phyloP scores from a whole-genome alignment of 2,113 vertebrate species.

The Columbina picui region DNA sequence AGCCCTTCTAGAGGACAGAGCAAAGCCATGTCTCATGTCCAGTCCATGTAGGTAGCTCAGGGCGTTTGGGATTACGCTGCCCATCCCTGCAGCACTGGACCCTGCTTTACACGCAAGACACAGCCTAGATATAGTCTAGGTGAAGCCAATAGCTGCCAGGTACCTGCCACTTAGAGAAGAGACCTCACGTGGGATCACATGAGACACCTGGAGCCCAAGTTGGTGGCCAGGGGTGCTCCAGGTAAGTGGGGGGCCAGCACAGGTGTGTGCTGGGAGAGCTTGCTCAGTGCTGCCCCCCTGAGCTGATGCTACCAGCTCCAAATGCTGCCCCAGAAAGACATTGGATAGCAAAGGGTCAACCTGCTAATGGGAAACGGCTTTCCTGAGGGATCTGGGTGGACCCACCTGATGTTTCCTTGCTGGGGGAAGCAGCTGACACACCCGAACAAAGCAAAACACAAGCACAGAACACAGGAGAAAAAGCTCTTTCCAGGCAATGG shows the following conservation, averaged over 20 bases:
- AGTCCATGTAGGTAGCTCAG: accelerated
- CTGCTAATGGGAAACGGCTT: neutral
- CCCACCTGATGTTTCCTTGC: neutral
- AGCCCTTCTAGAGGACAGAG: neutral
- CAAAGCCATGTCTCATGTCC: neutral
- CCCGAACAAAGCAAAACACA: neutral
- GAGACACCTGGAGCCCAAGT: neutral
- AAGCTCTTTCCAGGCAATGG: neutral
- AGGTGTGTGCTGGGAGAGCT: accelerated
- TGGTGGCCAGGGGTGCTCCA: neutral
- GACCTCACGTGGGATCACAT: neutral
- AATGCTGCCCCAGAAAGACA: neutral
- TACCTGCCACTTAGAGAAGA: neutral
- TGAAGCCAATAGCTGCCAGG: accelerated
- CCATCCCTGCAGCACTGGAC: neutral
- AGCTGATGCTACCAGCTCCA: neutral
- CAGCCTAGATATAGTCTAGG: neutral
- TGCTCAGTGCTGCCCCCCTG: neutral
- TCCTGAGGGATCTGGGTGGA: neutral
- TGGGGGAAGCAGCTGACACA: accelerated
- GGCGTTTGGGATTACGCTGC: accelerated
- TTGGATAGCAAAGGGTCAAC: neutral
- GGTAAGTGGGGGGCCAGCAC: neutral
- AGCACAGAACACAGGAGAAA: neutral
- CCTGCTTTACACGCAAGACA: neutral